phyloP scores from a whole-genome alignment of 1,140 invertebrate genomes.

The Drosophila yakuba region DNA sequence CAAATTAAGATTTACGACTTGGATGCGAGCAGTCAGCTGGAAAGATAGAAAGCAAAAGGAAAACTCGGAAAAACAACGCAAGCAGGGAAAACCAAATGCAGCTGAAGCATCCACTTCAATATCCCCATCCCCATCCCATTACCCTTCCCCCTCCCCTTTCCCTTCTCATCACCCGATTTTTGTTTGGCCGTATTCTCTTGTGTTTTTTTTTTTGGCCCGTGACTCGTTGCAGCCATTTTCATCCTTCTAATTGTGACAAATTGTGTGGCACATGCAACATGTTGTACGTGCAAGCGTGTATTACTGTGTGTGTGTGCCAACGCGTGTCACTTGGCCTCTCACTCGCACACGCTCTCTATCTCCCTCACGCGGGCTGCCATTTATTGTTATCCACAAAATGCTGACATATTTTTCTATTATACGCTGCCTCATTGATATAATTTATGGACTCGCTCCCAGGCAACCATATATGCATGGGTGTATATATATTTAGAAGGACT shows the following conservation, averaged over 20 bases:
- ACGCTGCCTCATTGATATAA: conserved; percentile 41
- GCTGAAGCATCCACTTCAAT: conserved; percentile 30
- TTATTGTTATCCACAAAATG: conserved; percentile 66
- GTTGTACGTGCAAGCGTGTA: background rate
- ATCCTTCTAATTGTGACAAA: conserved; percentile 67
- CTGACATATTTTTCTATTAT: conserved; percentile 70
- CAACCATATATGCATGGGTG: conserved; percentile 13
- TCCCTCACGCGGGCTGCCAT: conserved; percentile 38
- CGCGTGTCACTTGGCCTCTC: conserved; percentile 40
- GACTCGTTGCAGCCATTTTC: conserved; percentile 51
- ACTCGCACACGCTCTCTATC: conserved; percentile 3
- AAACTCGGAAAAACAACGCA: conserved; percentile 11
- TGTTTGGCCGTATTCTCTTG: conserved; percentile 17
- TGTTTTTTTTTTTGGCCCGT: conserved; percentile 35
- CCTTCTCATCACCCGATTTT: background rate
- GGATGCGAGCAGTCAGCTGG: conserved; percentile 29
- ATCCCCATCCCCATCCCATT: conserved; percentile 4
- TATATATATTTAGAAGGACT: conserved; percentile 12
- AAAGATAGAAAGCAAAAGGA: conserved; percentile 15
- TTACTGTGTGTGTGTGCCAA: conserved; percentile 8
- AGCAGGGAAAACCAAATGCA: conserved; percentile 36
- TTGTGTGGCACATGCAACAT: conserved; percentile 60
- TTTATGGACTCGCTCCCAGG: conserved; percentile 42
- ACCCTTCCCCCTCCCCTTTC: no score
- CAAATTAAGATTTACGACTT: conserved; percentile 69